Evolutionary conservation across 2,113 vertebrate species (phyloP), one percentile per base, ranked within the genome.

Genomic region (Oryzias curvinotus): DNA sequence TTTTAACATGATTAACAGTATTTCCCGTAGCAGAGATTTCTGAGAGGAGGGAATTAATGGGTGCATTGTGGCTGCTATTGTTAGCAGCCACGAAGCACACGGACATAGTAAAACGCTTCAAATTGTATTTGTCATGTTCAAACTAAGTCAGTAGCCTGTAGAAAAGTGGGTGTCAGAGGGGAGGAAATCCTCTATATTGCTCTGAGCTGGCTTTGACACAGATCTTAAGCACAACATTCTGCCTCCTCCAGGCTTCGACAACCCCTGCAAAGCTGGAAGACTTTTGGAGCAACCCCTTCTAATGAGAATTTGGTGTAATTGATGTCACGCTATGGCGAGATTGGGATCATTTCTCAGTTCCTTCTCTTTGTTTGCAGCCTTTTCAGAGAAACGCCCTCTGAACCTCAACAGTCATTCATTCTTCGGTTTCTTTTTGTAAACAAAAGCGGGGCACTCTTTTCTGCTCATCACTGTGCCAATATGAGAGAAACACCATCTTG

Each of bases 401-500:
- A 90, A 90, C 89, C 88, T 89, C 85, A 86, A 56, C 85, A 88
- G 85, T 87, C 85, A 89, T 83, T 90, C 86, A 89, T 87, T 82
- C 87, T 82, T 84, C 85, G 81, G 89, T 88, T 89, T 87, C 62
- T 83, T 51, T 87, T 78, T 84, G 85, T 84, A 92, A 91, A 91
- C 89, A 90, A 91, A 86, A 83, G 81, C 82, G 25, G 61, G 68
- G 68, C 71, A 73, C 87, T 85, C 80, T 28, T 77, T 62, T 73
- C 83, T 64, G 71, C 76, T 77, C 86, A 73, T 86, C 86, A 69
- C 77, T 43, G 42, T 70, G 80, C 85, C 79, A 79, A 71, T 60
- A 74, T 55, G 62, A 73, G 81, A 77, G 82, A 83, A 85, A 87
- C 86, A 83, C 82, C 83, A 80, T 95, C 94, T 86, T 96, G 96